phyloP scores from a whole-genome alignment of 2,113 vertebrate genomes.

The Albula goreensis region DNA sequence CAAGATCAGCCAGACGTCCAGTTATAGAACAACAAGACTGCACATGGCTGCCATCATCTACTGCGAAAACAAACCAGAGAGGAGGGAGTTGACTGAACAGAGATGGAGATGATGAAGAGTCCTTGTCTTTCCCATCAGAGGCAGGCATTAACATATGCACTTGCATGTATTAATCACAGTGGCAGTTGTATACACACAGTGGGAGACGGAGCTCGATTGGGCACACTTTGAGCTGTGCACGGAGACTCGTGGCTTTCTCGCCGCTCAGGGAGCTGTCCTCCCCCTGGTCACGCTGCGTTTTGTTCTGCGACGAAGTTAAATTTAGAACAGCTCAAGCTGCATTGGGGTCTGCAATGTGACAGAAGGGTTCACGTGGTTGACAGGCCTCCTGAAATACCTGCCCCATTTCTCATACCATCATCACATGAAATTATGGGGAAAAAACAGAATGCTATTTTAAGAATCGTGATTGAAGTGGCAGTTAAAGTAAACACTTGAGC shows the following conservation, averaged over 20 bases:
- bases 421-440: not conserved
- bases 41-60: not conserved
- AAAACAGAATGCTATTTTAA: not conserved
- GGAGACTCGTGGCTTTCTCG: not conserved
- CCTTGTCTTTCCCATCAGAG: not conserved
- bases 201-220: too few relatives aligned
- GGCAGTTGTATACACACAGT: too few relatives aligned
- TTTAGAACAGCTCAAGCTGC: not conserved
- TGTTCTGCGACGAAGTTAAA: not conserved
- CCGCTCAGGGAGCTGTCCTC: not conserved
- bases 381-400: conserved; percentile 30
- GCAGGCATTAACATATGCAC: not conserved
- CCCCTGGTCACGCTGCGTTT: not conserved
- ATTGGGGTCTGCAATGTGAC: not conserved
- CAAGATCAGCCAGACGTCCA: too few relatives aligned
- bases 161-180: not conserved
- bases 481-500: too few relatives aligned
- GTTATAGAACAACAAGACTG: too few relatives aligned
- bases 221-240: not conserved
- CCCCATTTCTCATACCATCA: conserved; percentile 37
- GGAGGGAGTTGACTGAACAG: not conserved
- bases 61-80: not conserved
- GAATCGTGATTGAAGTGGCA: not conserved
- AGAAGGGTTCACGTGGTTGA: not conserved
- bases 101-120: not conserved